phyloP scores from a whole-genome alignment of 2,888 invertebrate genomes.

The Hipparchia semele region DNA sequence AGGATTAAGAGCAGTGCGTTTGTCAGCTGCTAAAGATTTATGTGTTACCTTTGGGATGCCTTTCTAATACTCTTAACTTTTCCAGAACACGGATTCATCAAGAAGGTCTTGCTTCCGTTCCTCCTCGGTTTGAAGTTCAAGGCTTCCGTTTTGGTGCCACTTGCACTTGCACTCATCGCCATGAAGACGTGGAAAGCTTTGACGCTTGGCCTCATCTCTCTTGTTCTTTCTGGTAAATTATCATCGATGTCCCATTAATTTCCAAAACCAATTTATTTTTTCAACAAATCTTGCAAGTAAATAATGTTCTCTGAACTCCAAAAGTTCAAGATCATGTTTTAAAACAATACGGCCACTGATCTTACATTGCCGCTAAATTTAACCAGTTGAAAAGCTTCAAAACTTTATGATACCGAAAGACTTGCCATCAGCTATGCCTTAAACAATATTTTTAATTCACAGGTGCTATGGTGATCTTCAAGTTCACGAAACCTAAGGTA shows the following conservation, averaged over 20 bases:
- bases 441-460: constrained; percentile 32
- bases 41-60: not conserved
- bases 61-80: constrained; percentile 46
- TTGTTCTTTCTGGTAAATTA: constrained; percentile 88
- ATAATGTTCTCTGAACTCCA: too few relatives aligned
- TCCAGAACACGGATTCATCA: constrained; percentile 91
- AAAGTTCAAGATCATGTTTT: too few relatives aligned
- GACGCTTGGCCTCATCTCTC: constrained; percentile 91
- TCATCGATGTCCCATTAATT: not conserved
- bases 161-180: constrained; percentile 92
- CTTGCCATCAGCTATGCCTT: too few relatives aligned
- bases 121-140: constrained; percentile 93
- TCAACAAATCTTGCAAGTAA: not conserved
- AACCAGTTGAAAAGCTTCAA: too few relatives aligned
- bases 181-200: constrained; percentile 95
- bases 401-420: too few relatives aligned
- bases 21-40: constrained; percentile 7
- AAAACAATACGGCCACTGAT: too few relatives aligned
- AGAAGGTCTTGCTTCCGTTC: constrained; percentile 93
- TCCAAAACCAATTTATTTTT: not conserved
- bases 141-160: constrained; percentile 91
- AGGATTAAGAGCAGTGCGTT: constrained; percentile 78
- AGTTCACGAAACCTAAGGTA: constrained; percentile 93
- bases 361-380: too few relatives aligned
- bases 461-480: constrained; percentile 92